These are phyloP conservation scores for Apotomis betuletana DNA, from an alignment of 2,888 invertebrate genomes.

Conservation along the genomic window DNA sequence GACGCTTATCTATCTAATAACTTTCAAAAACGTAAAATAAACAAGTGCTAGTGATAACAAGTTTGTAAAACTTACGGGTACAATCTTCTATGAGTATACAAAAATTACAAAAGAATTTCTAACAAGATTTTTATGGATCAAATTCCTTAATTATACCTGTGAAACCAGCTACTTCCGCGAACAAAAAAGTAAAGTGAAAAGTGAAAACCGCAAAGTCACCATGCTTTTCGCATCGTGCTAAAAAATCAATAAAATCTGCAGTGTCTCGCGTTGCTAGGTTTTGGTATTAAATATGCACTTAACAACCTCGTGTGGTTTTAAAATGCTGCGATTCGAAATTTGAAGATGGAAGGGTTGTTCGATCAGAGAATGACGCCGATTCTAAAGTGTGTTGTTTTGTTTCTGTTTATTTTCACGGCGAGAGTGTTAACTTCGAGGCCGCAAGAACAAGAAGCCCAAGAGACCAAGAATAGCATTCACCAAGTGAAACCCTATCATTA, in stretches of 20 bases:
- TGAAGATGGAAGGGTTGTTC: slow-evolving; percentile 71
- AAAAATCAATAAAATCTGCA: slow-evolving; percentile 74
- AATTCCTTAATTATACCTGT: slow-evolving; percentile 13
- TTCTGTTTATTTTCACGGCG: slow-evolving; percentile 78
- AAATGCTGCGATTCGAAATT: slow-evolving; percentile 36
- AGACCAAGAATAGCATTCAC: slow-evolving; percentile 68
- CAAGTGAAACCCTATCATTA: slow-evolving; percentile 71
- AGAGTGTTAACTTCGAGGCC: slow-evolving; percentile 76
- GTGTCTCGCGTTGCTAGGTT: slow-evolving; percentile 63
- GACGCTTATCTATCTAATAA: neutral
- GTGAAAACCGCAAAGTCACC: slow-evolving; percentile 46
- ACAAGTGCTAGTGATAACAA: slow-evolving; percentile 22
- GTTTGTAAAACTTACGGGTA: slow-evolving; percentile 24
- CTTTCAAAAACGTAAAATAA: neutral
- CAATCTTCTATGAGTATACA: slow-evolving; percentile 14
- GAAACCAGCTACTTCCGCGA: slow-evolving; percentile 9
- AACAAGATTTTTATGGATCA: slow-evolving; percentile 23
- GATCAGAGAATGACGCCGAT: slow-evolving; percentile 71
- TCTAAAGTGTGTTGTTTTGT: slow-evolving; percentile 75
- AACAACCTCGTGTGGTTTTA: slow-evolving; percentile 44
- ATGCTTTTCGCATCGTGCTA: slow-evolving; percentile 35
- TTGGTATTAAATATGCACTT: slow-evolving; percentile 53
- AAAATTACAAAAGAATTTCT: slow-evolving; percentile 37
- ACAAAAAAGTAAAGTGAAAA: slow-evolving; percentile 32
- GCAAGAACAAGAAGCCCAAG: slow-evolving; percentile 72